phyloP scores from a whole-genome alignment of 2,888 invertebrate genomes.

The Aporophyla nigra region DNA sequence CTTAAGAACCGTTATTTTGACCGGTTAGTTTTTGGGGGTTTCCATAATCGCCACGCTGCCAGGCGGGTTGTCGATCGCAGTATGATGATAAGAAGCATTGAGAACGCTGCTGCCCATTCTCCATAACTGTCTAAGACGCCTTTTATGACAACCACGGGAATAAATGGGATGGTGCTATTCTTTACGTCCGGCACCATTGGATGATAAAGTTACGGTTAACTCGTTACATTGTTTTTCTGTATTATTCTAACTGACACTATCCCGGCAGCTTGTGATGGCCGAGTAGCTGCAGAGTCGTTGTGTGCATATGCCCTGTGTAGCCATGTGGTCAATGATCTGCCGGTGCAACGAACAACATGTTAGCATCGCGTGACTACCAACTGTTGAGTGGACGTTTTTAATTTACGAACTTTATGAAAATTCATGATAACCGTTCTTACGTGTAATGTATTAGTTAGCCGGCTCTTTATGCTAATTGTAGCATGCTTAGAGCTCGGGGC shows the following conservation, averaged over 20 bases:
- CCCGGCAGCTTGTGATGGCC: not conserved
- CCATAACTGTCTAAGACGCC: too few relatives aligned
- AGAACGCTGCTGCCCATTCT: too few relatives aligned
- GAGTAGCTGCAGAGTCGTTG: not conserved
- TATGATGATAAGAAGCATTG: too few relatives aligned
- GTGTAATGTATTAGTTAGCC: conserved; percentile 17
- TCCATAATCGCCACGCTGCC: too few relatives aligned
- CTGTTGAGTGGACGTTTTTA: conserved; percentile 18
- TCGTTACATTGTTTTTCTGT: not conserved
- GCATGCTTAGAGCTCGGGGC: not conserved
- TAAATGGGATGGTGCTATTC: too few relatives aligned
- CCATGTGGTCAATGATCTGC: conserved; percentile 1
- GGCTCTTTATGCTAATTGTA: conserved; percentile 26
- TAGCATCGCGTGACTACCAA: conserved; percentile 40
- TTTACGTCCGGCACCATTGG: too few relatives aligned
- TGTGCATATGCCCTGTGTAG: not conserved
- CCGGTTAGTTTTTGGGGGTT: too few relatives aligned
- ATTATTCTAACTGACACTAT: not conserved
- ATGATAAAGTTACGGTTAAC: not conserved
- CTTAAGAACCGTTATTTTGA: too few relatives aligned
- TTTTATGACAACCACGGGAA: too few relatives aligned
- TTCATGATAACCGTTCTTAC: conserved; percentile 45
- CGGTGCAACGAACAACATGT: not conserved
- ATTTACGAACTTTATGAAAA: conserved; percentile 36
- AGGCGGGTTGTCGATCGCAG: too few relatives aligned